These are phyloP conservation scores for Alfaro cultratus DNA, from an alignment of 2,797 vertebrate species.

Conservation along the genomic window DNA sequence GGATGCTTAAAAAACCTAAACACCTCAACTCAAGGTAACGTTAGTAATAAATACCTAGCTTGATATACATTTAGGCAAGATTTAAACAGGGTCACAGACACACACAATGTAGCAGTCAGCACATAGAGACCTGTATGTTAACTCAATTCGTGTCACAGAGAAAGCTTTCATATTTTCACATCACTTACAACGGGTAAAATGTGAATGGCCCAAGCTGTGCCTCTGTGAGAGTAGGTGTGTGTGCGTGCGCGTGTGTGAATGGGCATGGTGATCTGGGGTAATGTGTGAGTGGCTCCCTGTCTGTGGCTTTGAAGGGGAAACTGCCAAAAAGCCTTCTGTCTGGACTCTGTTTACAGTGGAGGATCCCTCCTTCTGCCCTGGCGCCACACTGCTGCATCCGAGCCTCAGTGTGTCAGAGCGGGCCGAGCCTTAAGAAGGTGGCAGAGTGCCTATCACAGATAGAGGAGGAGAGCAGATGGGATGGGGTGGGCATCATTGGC, in stretches of 20 bases:
- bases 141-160: slow-evolving; percentile 45
- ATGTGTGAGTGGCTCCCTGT: slow-evolving; percentile 45
- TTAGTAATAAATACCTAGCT: slow-evolving; percentile 25
- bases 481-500: slow-evolving; percentile 46
- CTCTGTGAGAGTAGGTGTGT: slow-evolving; percentile 9
- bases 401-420: slow-evolving; percentile 35
- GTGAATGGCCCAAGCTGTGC: slow-evolving; percentile 43
- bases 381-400: slow-evolving; percentile 32
- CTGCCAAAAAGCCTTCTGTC: slow-evolving; percentile 51
- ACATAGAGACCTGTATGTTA: slow-evolving; percentile 9
- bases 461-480: slow-evolving; percentile 46
- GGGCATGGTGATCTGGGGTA: slow-evolving; percentile 22
- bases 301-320: slow-evolving; percentile 30
- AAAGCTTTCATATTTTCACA: slow-evolving; percentile 32
- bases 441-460: slow-evolving; percentile 59
- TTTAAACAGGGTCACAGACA: slow-evolving; percentile 11
- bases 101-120: slow-evolving; percentile 20
- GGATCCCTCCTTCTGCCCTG: slow-evolving; percentile 34
- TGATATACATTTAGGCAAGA: slow-evolving; percentile 12
- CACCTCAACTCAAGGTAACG: slow-evolving; percentile 23
- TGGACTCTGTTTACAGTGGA: slow-evolving; percentile 55
- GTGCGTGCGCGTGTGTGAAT: slow-evolving; percentile 5
- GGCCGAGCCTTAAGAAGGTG: slow-evolving; percentile 50
- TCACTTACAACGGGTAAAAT: slow-evolving; percentile 19
- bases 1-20: slow-evolving; percentile 45